Evolutionary conservation across 2,797 vertebrate genomes (phyloP).

Genomic region (Strix occidentalis): DNA sequence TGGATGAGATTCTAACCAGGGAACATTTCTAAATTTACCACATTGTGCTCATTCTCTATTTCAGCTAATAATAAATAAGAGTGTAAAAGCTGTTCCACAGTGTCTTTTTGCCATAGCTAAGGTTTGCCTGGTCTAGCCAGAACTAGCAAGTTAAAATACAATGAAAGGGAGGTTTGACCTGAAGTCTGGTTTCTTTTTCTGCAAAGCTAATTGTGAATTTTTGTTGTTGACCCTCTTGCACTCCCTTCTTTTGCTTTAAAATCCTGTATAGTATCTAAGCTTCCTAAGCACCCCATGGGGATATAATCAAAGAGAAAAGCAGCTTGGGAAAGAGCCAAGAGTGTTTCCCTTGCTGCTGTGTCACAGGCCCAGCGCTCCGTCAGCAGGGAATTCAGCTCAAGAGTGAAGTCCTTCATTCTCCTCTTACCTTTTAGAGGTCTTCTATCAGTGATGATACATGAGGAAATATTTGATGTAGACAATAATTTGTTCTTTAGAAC

Average conservation of each 20-base stretch:
- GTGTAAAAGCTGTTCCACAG: background rate
- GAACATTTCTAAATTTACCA: conserved; percentile 16
- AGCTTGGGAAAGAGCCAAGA: conserved; percentile 50
- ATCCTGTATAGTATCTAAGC: conserved; percentile 35
- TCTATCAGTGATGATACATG: background rate
- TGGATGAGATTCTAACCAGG: background rate
- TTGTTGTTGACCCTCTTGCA: background rate
- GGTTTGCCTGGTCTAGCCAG: background rate
- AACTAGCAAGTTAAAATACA: background rate
- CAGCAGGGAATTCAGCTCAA: conserved; percentile 14
- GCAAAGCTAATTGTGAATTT: background rate
- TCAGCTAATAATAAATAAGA: background rate
- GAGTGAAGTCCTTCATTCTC: background rate
- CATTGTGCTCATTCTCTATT: background rate
- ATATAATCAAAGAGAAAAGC: conserved; percentile 60
- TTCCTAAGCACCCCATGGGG: conserved; percentile 28
- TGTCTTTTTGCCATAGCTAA: background rate
- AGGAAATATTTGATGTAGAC: background rate
- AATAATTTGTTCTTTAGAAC: background rate
- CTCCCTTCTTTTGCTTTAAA: conserved; percentile 33
- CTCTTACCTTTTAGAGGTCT: background rate
- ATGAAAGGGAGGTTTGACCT: background rate
- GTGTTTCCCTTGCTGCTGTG: conserved; percentile 40
- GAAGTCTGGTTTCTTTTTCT: background rate
- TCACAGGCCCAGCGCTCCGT: background rate